A percentile compares a stretch with the other conserved stretches of the same genome.
These are phyloP conservation scores for Euplexia lucipara DNA, from an alignment of 2,888 invertebrate genomes.

Conservation along the genomic window DNA sequence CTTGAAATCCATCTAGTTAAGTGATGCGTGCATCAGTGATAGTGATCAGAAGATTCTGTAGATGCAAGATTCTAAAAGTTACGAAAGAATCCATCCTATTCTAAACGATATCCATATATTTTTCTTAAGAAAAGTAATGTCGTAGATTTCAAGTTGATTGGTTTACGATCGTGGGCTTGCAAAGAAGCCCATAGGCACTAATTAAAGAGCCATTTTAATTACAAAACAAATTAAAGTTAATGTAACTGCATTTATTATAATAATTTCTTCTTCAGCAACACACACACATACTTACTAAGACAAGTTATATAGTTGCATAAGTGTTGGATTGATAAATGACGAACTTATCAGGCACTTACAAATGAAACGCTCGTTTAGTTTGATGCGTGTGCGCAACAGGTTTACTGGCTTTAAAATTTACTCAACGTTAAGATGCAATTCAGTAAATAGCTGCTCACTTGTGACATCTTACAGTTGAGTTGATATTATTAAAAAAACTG, in stretches of 20 bases:
- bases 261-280: slow-evolving; percentile 13
- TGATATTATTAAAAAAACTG: slow-evolving; percentile 8
- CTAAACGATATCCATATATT: no score
- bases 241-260: slow-evolving; percentile 12
- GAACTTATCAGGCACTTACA: slow-evolving; percentile 10
- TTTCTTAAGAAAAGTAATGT: no score
- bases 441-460: slow-evolving; percentile 18
- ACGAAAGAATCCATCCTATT: no score
- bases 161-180: no score
- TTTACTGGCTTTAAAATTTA: slow-evolving; percentile 16
- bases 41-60: no score
- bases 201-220: slow-evolving; percentile 8
- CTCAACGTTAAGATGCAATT: slow-evolving; percentile 3
- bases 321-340: slow-evolving; percentile 30
- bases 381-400: slow-evolving; percentile 22
- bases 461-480: slow-evolving; percentile 12
- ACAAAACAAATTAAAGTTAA: slow-evolving; percentile 4
- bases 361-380: slow-evolving; percentile 18
- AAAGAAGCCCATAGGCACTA: no score
- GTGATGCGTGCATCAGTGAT: no score
- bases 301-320: neutral
- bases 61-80: no score
- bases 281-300: no score
- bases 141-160: no score
- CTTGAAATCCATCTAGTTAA: no score